Base-by-base conservation (phyloP, 2,113 vertebrate genomes). In the Anser cygnoides region DNA sequence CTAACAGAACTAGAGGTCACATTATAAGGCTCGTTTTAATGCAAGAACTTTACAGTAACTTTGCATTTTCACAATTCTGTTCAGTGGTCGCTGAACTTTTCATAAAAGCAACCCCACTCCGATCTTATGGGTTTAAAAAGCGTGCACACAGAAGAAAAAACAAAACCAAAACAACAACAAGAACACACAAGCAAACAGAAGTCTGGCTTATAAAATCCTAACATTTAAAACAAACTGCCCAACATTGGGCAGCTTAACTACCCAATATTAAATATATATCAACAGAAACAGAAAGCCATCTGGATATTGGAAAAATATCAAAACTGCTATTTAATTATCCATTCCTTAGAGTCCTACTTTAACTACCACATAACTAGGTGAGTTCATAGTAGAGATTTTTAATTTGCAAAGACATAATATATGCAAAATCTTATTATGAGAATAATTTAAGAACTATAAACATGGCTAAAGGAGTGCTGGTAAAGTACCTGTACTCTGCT, bases 321-420 rank as follows among this genome's bases (percentile, higher is more conserved):
- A 25, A 85, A 55, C 39, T 37, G 33, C 15, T 78, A 28, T 62
- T 74, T 50, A 55, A 95, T 79, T 14, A 41, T 25, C 21, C 77
- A 2, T 37, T 88, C 57, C 49, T 84, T 43, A 70, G n/a, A 85
- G 46, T 50, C 19, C 39, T 83, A 37, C 29, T 52, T 39, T 22
- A 22, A 13, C 31, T 39, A 28, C 14, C 18, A 63, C 0, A 0
- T n/a, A 83, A 46, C 37, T n/a, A 67, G 15, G 13, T 29, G 26
- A 87, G 15, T 87, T 62, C 13, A 16, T 52, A 76, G 22, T 29
- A 54, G 20, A 78, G 2, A 50, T 74, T 70, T 84, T 62, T 44
- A 66, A 44, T 31, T 43, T 44, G 25, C 31, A 46, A 85, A 84
- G 57, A 78, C 15, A 63, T 6, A 33, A 25, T 13, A 52, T 7